Percentiles rank a stretch among this genome's conserved stretches.
Evolutionary conservation across 2,797 vertebrate genomes (phyloP).

Genomic region (Telmatherina bonti): DNA sequence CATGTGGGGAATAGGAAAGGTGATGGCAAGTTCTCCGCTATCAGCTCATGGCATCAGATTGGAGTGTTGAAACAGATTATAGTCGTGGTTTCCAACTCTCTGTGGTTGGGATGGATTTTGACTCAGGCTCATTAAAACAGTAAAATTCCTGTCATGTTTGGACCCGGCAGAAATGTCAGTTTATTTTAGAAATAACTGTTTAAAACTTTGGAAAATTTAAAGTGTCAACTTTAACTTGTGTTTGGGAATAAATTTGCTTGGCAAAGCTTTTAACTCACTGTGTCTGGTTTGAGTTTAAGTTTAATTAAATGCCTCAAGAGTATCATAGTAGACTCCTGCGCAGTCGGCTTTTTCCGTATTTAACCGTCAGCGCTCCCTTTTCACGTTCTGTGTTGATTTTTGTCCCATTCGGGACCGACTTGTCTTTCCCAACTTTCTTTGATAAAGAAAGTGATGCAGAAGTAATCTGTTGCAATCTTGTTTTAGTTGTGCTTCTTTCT

Average conservation of each 20-base stretch:
- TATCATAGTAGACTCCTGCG: conserved; percentile 42
- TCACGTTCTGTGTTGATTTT: conserved; percentile 61
- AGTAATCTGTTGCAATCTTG: background rate
- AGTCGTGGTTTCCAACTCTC: conserved; percentile 46
- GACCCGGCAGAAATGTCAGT: conserved; percentile 37
- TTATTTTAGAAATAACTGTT: conserved; percentile 23
- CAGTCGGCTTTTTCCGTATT: conserved; percentile 61
- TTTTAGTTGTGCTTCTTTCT: background rate
- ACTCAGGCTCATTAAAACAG: conserved; percentile 50
- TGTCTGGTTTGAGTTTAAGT: conserved; percentile 6
- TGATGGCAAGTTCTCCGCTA: conserved; percentile 35
- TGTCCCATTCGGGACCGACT: conserved; percentile 53
- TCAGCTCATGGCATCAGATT: conserved; percentile 37
- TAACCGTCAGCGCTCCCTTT: conserved; percentile 66
- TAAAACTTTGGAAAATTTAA: conserved; percentile 26
- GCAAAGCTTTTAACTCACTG: background rate
- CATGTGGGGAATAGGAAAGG: conserved; percentile 9
- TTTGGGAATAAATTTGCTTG: conserved; percentile 2
- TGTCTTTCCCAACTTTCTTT: background rate
- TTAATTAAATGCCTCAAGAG: conserved; percentile 44
- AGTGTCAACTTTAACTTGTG: conserved; percentile 39
- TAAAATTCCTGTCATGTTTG: conserved; percentile 52
- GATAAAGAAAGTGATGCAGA: background rate
- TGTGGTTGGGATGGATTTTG: conserved; percentile 44
- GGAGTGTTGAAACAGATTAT: conserved; percentile 41